A percentile compares a stretch with the other conserved stretches of the same genome.
phyloP scores from a whole-genome alignment of 2,797 vertebrate species.

The Alauda arvensis region DNA sequence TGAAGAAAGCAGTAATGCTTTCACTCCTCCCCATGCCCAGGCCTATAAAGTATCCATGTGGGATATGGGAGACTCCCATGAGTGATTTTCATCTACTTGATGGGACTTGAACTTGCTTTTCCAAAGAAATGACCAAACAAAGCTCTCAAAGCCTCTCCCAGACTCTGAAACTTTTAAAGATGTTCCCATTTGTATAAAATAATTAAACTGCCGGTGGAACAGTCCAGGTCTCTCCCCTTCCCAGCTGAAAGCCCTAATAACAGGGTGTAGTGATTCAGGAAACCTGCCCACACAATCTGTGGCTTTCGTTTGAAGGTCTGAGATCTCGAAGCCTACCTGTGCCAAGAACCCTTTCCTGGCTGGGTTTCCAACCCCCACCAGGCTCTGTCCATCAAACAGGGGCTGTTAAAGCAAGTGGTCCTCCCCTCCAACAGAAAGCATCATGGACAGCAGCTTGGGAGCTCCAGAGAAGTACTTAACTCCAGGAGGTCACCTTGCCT shows the following conservation, averaged over 20 bases:
- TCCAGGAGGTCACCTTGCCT: background rate
- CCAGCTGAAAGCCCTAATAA: conserved; percentile 40
- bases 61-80: background rate
- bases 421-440: background rate
- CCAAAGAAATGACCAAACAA: conserved; percentile 17
- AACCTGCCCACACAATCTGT: conserved; percentile 35
- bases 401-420: background rate
- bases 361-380: background rate
- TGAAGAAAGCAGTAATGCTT: background rate
- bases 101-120: conserved; percentile 39
- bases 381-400: background rate
- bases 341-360: background rate
- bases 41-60: background rate
- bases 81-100: conserved; percentile 38
- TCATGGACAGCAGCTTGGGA: background rate
- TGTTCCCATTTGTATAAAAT: conserved; percentile 57
- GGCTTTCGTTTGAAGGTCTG: conserved; percentile 49
- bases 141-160: conserved; percentile 37
- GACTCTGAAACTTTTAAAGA: conserved; percentile 29
- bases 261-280: conserved; percentile 1
- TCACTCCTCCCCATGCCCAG: background rate
- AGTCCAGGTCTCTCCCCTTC: background rate
- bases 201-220: conserved; percentile 33
- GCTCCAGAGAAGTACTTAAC: background rate
- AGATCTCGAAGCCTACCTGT: background rate